These are phyloP conservation scores for Cistogaster globosa DNA, from an alignment of 2,888 invertebrate species.

Conservation along the genomic window DNA sequence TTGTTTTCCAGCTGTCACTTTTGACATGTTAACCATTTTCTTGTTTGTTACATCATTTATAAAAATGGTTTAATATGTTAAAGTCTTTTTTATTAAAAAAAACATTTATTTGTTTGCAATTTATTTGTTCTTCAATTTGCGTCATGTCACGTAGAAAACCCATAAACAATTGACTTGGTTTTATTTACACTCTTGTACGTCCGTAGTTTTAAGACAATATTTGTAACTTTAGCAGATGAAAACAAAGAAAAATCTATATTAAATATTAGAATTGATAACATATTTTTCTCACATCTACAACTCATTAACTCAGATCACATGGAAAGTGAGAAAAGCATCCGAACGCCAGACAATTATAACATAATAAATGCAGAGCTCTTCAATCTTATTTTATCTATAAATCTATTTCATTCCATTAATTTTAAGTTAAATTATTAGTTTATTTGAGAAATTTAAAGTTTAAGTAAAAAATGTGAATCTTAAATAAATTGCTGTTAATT, in stretches of 20 bases:
- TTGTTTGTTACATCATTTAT: background rate
- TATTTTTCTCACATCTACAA: too few species aligned
- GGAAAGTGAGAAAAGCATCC: too few species aligned
- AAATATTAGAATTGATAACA: too few species aligned
- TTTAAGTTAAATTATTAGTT: too few species aligned
- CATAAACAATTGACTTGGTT: conserved; percentile 43
- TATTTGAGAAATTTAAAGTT: too few species aligned
- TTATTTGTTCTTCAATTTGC: conserved; percentile 32
- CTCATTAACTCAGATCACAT: too few species aligned
- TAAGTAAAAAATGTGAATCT: too few species aligned
- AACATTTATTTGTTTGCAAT: background rate
- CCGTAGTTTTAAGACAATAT: background rate
- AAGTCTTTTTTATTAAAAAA: background rate
- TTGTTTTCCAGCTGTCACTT: conserved; percentile 19
- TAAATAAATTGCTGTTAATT: too few species aligned
- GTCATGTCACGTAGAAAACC: conserved; percentile 41
- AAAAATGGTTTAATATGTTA: background rate
- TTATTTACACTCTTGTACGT: conserved; percentile 5
- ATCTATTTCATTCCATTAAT: too few species aligned
- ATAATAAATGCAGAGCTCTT: too few species aligned
- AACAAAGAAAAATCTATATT: background rate
- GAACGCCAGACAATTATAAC: too few species aligned
- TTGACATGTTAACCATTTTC: conserved; percentile 38
- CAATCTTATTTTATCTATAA: too few species aligned
- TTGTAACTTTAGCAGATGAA: background rate